Percentiles rank a stretch among this genome's conserved stretches.
These are phyloP conservation scores for Salticus scenicus DNA, from an alignment of 2,888 invertebrate species.

Conservation along the genomic window DNA sequence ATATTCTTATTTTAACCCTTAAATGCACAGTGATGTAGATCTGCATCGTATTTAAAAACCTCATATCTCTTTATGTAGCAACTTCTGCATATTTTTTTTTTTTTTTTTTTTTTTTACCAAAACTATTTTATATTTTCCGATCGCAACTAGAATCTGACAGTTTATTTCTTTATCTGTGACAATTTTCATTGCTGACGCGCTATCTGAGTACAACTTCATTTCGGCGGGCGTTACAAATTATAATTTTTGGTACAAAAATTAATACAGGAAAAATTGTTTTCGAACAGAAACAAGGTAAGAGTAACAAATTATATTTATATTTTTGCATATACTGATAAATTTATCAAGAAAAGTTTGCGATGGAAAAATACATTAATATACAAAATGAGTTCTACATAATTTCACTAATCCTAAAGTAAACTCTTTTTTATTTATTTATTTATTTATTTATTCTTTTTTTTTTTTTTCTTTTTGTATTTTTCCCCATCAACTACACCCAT, in stretches of 20 bases:
- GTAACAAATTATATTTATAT: not conserved
- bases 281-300: not conserved
- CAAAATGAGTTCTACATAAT: not conserved
- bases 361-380: not conserved
- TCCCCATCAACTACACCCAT: not conserved
- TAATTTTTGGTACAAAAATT: not conserved
- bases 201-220: slow-evolving; percentile 9
- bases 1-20: too few relatives aligned
- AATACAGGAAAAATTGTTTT: slow-evolving; percentile 7
- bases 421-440: too few relatives aligned
- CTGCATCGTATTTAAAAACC: too few relatives aligned
- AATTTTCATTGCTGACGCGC: slow-evolving; percentile 3
- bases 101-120: too few relatives aligned
- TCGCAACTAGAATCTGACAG: too few relatives aligned
- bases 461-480: not conserved
- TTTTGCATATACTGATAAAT: slow-evolving; percentile 1
- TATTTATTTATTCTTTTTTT: too few relatives aligned
- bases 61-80: too few relatives aligned
- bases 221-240: slow-evolving; percentile 7
- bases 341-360: not conserved
- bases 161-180: not conserved
- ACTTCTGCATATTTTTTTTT: too few relatives aligned
- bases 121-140: too few relatives aligned
- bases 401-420: not conserved
- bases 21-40: too few relatives aligned